phyloP scores from a whole-genome alignment of 2,113 vertebrate genomes.

The Oceanodroma tethys region DNA sequence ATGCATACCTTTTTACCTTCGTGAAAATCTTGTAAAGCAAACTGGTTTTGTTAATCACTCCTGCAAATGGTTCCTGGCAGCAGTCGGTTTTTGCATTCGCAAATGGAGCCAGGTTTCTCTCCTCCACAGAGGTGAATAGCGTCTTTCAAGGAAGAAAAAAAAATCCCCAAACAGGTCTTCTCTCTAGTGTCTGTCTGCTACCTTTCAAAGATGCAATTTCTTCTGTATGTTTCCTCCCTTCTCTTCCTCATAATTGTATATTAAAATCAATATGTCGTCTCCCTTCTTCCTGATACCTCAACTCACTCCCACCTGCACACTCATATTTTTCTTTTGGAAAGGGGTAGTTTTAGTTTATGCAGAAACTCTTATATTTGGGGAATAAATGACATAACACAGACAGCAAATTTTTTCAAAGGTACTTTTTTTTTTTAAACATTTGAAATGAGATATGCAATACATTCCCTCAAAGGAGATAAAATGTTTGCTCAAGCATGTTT shows the following conservation, averaged over 20 bases:
- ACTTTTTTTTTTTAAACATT: background rate
- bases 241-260: background rate
- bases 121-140: background rate
- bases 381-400: background rate
- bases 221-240: background rate
- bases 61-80: background rate
- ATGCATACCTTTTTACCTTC: background rate
- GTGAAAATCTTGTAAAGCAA: background rate
- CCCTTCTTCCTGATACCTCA: background rate
- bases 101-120: background rate
- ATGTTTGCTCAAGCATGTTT: background rate
- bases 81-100: background rate
- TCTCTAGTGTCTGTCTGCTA: background rate
- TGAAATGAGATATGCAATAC: background rate
- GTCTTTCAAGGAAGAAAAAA: background rate
- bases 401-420: background rate
- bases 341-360: background rate
- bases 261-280: background rate
- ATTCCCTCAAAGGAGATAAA: background rate
- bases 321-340: background rate
- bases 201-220: background rate
- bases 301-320: background rate
- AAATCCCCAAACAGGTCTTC: background rate
- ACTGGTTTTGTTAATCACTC: background rate
- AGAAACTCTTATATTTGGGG: background rate